Base-by-base conservation (phyloP, 1,140 invertebrate species). In the Drosophila rhopaloa region DNA sequence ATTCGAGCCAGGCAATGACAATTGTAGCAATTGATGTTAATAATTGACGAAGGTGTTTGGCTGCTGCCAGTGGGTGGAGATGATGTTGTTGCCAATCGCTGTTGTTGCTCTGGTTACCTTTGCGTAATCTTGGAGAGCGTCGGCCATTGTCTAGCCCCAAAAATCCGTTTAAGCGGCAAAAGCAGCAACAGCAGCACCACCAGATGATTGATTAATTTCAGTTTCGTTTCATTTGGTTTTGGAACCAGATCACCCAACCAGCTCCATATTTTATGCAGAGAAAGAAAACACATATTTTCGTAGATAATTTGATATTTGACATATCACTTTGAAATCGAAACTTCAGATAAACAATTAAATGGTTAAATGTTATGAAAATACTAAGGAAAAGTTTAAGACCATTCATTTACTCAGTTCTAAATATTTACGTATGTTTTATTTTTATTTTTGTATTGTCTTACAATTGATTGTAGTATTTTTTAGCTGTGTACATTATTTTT, bases 121-220 rank as follows among this genome's bases (percentile, higher is more conserved):
- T 84, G 82, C 83, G 90, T 90, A 89, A 91, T 91, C 75, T 78
- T 57, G 44, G 63, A 77, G 68, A 60, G 65, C 47, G 44, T 57
- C 44, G 29, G 56, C 27, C 37, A 68, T 84, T 84, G 81, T 84
- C 81, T 81, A 81, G 66, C 53, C 38, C 43, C 41, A 54, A 58
- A 58, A 84, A 89, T 89, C 84, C 84, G 84, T 89, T 89, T 89
- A 89, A 72, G 57, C 61, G 48, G 73, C 60, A 74, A 67, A 40
- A 41, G 41, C 65, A 57, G 27, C 43, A 48, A 24, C 63, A 41
- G 50, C 71, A 43, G 43, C 40, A 19, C 11, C 54, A 46, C 37
- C 81, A 72, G 73, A 91, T 91, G 90, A 91, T 91, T 91, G 90
- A 91, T 91, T 91, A 90, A 91, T 91, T 91, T 91, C 81, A 91